A percentile compares a stretch with the other conserved stretches of the same genome.
Conservation (phyloP, 2,113 vertebrate species). For the Rhinopomastus cyanomelas region DNA sequence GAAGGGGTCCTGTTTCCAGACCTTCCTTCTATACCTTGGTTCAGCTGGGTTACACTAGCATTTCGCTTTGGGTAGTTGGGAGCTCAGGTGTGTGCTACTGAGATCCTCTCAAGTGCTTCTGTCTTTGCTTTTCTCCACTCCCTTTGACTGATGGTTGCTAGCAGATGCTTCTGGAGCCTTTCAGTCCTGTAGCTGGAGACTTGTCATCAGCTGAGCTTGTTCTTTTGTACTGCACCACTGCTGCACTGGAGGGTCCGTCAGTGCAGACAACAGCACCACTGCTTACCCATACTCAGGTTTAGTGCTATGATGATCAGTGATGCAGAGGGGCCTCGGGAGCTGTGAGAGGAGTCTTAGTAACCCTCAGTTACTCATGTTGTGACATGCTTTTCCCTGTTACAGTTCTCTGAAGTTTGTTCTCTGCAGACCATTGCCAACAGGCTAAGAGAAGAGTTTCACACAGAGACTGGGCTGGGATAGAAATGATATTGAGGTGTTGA, state of each 20-base stretch:
- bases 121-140: background rate
- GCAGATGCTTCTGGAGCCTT: conserved; percentile 36
- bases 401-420: background rate
- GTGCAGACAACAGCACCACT: background rate
- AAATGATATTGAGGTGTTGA: background rate
- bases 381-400: background rate
- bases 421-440: background rate
- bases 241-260: background rate
- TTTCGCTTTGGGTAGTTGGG: background rate
- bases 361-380: background rate
- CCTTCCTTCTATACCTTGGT: background rate
- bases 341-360: background rate
- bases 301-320: background rate
- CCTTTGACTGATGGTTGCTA: background rate
- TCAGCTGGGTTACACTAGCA: background rate
- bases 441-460: background rate
- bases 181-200: conserved; percentile 14
- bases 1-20: background rate
- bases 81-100: background rate
- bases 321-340: background rate
- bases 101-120: background rate
- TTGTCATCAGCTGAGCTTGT: background rate
- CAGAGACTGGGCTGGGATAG: background rate
- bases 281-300: background rate
- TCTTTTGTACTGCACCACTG: background rate